A percentile compares a stretch with the other conserved stretches of the same genome.
Evolutionary conservation across 2,797 vertebrate genomes (phyloP).

Genomic region (Thaleichthys pacificus): DNA sequence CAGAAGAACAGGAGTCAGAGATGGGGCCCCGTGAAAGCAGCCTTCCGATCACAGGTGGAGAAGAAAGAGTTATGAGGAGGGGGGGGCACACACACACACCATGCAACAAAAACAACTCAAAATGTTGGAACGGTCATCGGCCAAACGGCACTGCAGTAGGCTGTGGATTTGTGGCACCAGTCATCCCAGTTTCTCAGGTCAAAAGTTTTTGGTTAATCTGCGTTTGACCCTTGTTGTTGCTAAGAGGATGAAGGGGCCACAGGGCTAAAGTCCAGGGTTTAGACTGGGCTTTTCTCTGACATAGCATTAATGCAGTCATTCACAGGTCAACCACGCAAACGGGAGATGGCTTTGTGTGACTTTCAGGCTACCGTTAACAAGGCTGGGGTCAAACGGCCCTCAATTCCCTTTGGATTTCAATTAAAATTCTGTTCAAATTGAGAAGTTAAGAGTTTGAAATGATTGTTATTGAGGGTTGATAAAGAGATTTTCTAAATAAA

Average conservation of each 20-base stretch:
- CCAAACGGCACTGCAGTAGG: too few relatives aligned
- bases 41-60: too few relatives aligned
- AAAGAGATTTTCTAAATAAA: too few relatives aligned
- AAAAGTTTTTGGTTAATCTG: constrained; percentile 19
- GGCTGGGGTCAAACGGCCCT: background rate
- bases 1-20: too few relatives aligned
- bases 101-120: too few relatives aligned
- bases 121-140: too few relatives aligned
- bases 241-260: background rate
- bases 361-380: background rate
- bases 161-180: too few relatives aligned
- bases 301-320: constrained; percentile 4
- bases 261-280: background rate
- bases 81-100: too few relatives aligned
- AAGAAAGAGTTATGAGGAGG: too few relatives aligned
- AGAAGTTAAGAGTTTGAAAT: background rate
- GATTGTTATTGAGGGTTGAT: background rate
- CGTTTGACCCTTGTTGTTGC: constrained; percentile 5
- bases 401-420: too few relatives aligned
- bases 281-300: background rate
- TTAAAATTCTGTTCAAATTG: too few relatives aligned
- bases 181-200: background rate
- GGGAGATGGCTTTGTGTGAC: background rate
- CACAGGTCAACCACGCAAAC: constrained; percentile 1
- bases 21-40: too few relatives aligned